A percentile compares a stretch with the other conserved stretches of the same genome.
Evolutionary conservation across 2,113 vertebrate species (phyloP).

Genomic region (Gasterosteus aculeatus): DNA sequence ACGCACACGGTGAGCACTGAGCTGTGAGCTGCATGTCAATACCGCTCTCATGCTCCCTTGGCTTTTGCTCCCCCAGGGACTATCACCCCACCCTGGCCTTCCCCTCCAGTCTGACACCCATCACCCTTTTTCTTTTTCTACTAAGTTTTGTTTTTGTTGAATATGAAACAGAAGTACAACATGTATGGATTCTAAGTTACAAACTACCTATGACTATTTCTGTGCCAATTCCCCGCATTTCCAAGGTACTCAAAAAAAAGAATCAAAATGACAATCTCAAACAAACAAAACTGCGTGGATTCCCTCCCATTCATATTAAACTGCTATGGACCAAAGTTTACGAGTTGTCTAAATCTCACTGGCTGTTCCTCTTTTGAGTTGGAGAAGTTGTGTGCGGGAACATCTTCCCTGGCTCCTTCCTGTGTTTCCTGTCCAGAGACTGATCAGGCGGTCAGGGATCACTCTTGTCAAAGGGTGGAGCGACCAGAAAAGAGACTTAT

Average conservation of each 20-base stretch:
- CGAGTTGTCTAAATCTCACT: conserved; percentile 15
- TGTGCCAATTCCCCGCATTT: background rate
- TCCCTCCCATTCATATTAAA: conserved; percentile 15
- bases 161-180: conserved; percentile 61
- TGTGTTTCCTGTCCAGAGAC: conserved; percentile 84
- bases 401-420: conserved; percentile 68
- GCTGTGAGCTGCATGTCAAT: conserved; percentile 48
- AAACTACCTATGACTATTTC: conserved; percentile 8
- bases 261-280: background rate
- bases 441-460: conserved; percentile 77
- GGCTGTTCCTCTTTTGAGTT: conserved; percentile 70
- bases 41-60: conserved; percentile 34
- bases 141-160: conserved; percentile 76
- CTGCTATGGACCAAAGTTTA: background rate
- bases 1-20: conserved; percentile 34
- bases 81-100: conserved; percentile 64
- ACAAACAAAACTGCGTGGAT: background rate
- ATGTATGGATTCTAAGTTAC: background rate
- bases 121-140: conserved; percentile 24
- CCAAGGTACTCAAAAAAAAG: background rate
- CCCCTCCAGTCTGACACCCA: conserved; percentile 46
- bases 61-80: conserved; percentile 58
- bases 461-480: conserved; percentile 60
- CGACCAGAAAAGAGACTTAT: conserved; percentile 56
- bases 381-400: conserved; percentile 68